These are phyloP conservation scores for Drosophila diplacantha DNA, from an alignment of 2,888 invertebrate genomes.

Conservation along the genomic window DNA sequence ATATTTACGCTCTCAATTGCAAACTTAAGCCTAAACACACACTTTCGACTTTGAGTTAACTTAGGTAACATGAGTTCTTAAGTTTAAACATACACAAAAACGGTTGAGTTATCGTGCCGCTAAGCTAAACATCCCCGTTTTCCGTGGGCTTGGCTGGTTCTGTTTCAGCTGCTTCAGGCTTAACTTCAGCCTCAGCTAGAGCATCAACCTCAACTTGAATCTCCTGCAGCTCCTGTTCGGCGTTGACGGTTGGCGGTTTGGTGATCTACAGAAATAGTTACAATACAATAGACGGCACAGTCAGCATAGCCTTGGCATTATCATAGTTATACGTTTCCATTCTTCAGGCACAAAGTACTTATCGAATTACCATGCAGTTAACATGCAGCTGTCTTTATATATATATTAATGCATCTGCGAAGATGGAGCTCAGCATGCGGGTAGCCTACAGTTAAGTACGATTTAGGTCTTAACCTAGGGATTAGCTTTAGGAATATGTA, in stretches of 20 bases:
- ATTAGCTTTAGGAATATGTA: conserved; percentile 25
- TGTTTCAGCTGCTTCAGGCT: conserved; percentile 4
- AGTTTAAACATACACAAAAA: conserved; percentile 14
- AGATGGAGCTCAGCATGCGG: conserved; percentile 25
- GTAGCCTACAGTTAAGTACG: conserved; percentile 30
- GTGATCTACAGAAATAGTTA: conserved; percentile 49
- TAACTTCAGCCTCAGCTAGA: neutral
- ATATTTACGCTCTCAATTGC: conserved; percentile 17
- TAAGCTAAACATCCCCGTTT: conserved; percentile 38
- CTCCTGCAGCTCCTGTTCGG: conserved; percentile 44
- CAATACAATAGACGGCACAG: conserved; percentile 30
- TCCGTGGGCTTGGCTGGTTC: conserved; percentile 34
- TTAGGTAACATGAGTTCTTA: conserved; percentile 23
- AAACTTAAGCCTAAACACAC: conserved; percentile 32
- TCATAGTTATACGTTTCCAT: conserved; percentile 4
- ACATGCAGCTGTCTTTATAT: conserved; percentile 6
- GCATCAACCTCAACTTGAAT: conserved; percentile 11
- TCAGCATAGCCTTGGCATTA: conserved; percentile 10
- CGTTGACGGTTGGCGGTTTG: conserved; percentile 42
- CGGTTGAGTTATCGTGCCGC: neutral
- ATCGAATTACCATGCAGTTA: conserved; percentile 51
- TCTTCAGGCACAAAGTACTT: conserved; percentile 47
- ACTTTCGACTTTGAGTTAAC: conserved; percentile 18
- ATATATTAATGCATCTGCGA: conserved; percentile 11
- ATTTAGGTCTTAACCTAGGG: conserved; percentile 48